phyloP scores from a whole-genome alignment of 2,113 vertebrate genomes.

The Gopherus flavomarginatus region DNA sequence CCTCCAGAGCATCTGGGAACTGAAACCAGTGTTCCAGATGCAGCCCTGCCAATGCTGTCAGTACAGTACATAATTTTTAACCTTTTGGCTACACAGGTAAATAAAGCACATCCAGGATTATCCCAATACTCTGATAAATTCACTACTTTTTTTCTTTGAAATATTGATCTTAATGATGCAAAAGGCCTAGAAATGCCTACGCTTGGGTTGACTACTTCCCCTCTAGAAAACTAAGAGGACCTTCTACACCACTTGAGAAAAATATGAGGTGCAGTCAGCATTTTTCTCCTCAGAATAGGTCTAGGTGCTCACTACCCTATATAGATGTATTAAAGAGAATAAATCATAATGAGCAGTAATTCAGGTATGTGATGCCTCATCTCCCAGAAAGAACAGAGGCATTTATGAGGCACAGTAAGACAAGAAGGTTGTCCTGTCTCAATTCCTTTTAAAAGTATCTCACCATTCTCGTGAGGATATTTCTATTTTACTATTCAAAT shows the following conservation, averaged over 20 bases:
- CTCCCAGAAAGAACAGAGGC: neutral
- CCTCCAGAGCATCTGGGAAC: neutral
- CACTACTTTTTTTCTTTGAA: neutral
- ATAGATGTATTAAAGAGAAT: neutral
- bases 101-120: neutral
- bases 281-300: neutral
- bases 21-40: neutral
- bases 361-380: neutral
- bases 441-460: neutral
- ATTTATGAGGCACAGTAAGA: neutral
- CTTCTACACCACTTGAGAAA: neutral
- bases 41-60: neutral
- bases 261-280: neutral
- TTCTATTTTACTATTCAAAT: neutral
- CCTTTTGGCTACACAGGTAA: neutral
- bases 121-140: neutral
- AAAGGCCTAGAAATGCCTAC: rapidly evolving
- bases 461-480: neutral
- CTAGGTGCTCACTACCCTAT: neutral
- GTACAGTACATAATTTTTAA: neutral
- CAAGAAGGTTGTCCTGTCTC: neutral
- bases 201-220: neutral
- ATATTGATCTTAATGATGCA: neutral
- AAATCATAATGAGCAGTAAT: neutral
- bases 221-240: neutral